These are phyloP conservation scores for Dryadula phaetusa DNA, from an alignment of 2,888 invertebrate species.

Conservation along the genomic window DNA sequence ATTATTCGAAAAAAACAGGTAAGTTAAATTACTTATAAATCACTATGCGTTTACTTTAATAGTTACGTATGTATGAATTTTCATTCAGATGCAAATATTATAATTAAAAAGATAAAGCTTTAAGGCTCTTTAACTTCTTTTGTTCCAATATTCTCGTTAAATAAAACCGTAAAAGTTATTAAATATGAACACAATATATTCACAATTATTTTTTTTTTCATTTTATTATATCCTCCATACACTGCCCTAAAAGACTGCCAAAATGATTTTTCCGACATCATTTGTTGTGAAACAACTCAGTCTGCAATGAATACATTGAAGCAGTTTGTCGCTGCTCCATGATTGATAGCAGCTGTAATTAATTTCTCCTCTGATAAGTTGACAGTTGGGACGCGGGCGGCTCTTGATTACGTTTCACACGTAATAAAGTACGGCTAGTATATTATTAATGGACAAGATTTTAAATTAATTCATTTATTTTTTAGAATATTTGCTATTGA, in stretches of 20 bases:
- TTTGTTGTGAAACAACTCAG: constrained; percentile 35
- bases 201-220: background rate
- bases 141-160: background rate
- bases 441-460: constrained; percentile 42
- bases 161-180: background rate
- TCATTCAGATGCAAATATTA: background rate
- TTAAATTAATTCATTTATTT: constrained; percentile 22
- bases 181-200: background rate
- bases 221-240: background rate
- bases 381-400: constrained; percentile 61
- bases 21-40: no score
- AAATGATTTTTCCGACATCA: constrained; percentile 20
- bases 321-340: constrained; percentile 58
- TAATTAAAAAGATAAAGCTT: background rate
- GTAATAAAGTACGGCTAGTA: constrained; percentile 48
- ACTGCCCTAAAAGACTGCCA: constrained; percentile 3
- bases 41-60: no score
- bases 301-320: constrained; percentile 54
- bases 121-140: background rate
- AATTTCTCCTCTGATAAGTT: constrained; percentile 70
- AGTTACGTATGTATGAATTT: no score
- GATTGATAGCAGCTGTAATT: constrained; percentile 72
- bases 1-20: no score
- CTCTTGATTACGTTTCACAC: constrained; percentile 58
- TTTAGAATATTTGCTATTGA: background rate